Evolutionary conservation across 2,797 vertebrate genomes (phyloP), one percentile per base, ranked within the genome.

Genomic region (Argya squamiceps): DNA sequence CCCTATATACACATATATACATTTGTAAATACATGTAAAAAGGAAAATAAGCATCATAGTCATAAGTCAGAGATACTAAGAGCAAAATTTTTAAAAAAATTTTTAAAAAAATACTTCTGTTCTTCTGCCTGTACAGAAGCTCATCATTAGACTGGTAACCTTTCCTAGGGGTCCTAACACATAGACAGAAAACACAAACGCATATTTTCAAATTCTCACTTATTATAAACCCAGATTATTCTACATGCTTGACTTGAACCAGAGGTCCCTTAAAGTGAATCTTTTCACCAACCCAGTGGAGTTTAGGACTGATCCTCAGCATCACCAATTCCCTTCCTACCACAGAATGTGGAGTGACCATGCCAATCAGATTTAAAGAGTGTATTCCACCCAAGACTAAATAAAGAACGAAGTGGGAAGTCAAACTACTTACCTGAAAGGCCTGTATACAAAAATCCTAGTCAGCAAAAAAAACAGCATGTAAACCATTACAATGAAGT

Each of bases 401-500:
- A 11, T 41, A 62, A 89, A 84, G 53, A 78, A 64, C 6, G 2
- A 83, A 64, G 23, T 12, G 65, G 34, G 20, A 93, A 64, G 53
- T 74, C 52, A 12, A 92, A 36, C 32, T 59, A 84, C 94, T 93
- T 93, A 95, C 93, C 92, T 93, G 70, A 94, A 91, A 92, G 76
- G 94, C 14, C 75, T 62, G 62, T 93, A 95, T 6, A 94, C 56
- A 97, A 96, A 96, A 93, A 92, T 64, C 94, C 96, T 97, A 93
- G 62, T 86, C 70, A 84, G 59, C 21, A 93, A 94, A 96, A 68
- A 96, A 64, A 59, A 85, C 0, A 74, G 11, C 39, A 81, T 6
- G 37, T 95, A 90, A 95, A 80, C 15, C 9, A 89, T 41, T 36
- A 80, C 10, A 86, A 58, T 32, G n/a, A 84, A 88, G 93, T 32